A percentile compares a stretch with the other conserved stretches of the same genome.
Evolutionary conservation across 2,113 vertebrate species (phyloP).

Genomic region (Rattus rattus): DNA sequence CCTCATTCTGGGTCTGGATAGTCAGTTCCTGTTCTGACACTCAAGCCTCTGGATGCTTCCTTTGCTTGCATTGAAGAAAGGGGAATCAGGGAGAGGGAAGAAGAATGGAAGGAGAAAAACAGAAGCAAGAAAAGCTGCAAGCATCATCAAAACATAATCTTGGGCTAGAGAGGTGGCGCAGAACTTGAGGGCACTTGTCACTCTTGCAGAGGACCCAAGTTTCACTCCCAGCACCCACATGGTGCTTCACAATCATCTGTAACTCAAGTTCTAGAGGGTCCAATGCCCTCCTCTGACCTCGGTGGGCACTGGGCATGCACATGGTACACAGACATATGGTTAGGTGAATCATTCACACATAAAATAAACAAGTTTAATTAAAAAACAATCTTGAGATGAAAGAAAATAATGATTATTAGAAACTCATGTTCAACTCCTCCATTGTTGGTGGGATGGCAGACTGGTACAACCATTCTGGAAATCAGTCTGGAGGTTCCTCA

Average conservation of each 20-base stretch:
- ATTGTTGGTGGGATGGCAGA: no score
- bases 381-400: background rate
- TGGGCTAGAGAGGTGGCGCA: background rate
- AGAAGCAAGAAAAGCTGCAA: background rate
- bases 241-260: background rate
- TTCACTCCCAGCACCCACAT: background rate
- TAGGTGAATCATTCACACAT: background rate
- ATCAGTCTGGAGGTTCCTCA: no score
- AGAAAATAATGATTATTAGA: constrained; percentile 2
- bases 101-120: background rate
- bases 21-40: background rate
- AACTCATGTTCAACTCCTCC: background rate
- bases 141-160: background rate
- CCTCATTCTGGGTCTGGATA: background rate
- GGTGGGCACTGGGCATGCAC: background rate
- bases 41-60: background rate
- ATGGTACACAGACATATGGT: background rate
- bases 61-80: background rate
- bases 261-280: background rate
- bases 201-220: background rate
- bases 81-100: no score
- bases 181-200: background rate
- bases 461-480: no score
- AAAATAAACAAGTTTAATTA: background rate
- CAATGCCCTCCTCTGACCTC: background rate